A percentile compares a stretch with the other conserved stretches of the same genome.
phyloP scores from a whole-genome alignment of 2,888 invertebrate genomes.

The Cephus rjabovi region DNA sequence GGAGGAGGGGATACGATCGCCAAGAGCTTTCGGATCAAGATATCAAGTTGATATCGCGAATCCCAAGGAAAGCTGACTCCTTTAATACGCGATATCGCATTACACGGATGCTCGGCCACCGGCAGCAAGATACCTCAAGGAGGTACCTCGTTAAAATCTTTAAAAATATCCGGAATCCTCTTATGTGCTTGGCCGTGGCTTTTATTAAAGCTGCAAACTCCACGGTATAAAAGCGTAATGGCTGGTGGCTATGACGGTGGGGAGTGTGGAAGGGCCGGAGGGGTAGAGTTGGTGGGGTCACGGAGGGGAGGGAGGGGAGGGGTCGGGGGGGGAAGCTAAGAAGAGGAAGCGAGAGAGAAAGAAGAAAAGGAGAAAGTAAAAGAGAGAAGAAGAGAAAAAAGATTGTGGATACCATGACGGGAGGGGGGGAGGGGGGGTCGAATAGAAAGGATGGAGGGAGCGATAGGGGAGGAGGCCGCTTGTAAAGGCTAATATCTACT shows the following conservation, averaged over 20 bases:
- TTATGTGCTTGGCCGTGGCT: constrained; percentile 36
- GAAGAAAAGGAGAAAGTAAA: constrained; percentile 3
- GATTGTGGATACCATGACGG: constrained; percentile 2
- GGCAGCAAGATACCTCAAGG: constrained; percentile 24
- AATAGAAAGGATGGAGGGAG: constrained; percentile 14
- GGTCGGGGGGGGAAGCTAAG: constrained; percentile 10
- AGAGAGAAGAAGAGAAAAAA: constrained; percentile 28
- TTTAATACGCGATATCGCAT: constrained; percentile 21
- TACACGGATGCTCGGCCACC: constrained; percentile 28
- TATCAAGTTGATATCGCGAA: not conserved
- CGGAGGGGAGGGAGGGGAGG: no score
- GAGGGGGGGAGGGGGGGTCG: not conserved
- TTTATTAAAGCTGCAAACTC: constrained; percentile 42
- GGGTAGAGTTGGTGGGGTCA: not conserved
- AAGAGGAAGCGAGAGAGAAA: constrained; percentile 7
- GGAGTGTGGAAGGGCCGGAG: not conserved
- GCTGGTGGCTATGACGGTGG: constrained; percentile 20
- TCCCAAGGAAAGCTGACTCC: not conserved
- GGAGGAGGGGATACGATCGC: not conserved
- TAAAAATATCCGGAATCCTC: constrained; percentile 45
- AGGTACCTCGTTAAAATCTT: constrained; percentile 42
- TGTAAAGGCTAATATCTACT: constrained; percentile 21
- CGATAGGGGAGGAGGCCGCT: constrained; percentile 23
- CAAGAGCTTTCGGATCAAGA: not conserved
- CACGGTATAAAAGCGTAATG: constrained; percentile 41